Percentiles rank a stretch among this genome's conserved stretches.
Conservation (phyloP, 2,888 invertebrate genomes). For the Heliconius ismenius region DNA sequence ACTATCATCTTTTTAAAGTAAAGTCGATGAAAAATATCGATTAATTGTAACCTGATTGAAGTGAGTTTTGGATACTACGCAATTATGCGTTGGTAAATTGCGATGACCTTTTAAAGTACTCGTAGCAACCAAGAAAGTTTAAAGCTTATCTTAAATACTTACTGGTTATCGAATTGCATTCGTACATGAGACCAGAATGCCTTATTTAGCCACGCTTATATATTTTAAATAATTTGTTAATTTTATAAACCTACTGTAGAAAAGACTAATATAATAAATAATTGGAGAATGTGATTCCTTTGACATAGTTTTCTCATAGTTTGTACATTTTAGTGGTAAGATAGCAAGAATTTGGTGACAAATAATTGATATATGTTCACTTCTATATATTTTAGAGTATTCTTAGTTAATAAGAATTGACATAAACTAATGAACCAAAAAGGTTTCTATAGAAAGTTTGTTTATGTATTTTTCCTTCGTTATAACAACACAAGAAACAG, state of each 20-base stretch:
- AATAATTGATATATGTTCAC: not conserved
- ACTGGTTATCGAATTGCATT: slow-evolving; percentile 29
- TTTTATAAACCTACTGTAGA: not conserved
- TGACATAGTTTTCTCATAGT: not conserved
- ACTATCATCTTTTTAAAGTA: not conserved
- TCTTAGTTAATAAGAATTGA: not conserved
- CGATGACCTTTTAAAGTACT: slow-evolving; percentile 38
- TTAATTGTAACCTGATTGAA: slow-evolving; percentile 19
- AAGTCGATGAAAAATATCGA: not conserved
- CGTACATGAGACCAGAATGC: slow-evolving; percentile 9
- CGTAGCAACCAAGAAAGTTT: slow-evolving; percentile 33
- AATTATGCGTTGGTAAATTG: slow-evolving; percentile 37
- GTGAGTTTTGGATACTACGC: slow-evolving; percentile 21
- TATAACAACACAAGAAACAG: slow-evolving; percentile 24
- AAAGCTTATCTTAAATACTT: slow-evolving; percentile 38
- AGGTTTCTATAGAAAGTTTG: not conserved
- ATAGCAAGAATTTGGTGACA: not conserved
- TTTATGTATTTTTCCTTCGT: slow-evolving; percentile 22
- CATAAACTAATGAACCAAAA: not conserved
- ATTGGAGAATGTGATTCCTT: not conserved
- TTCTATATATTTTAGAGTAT: not conserved
- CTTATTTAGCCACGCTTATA: slow-evolving; percentile 23
- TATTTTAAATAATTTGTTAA: slow-evolving; percentile 2
- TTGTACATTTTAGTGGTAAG: not conserved
- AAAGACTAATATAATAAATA: not conserved